A percentile compares a stretch with the other conserved stretches of the same genome.
Evolutionary conservation across 2,797 vertebrate genomes (phyloP).

Genomic region (Melanogrammus aeglefinus): DNA sequence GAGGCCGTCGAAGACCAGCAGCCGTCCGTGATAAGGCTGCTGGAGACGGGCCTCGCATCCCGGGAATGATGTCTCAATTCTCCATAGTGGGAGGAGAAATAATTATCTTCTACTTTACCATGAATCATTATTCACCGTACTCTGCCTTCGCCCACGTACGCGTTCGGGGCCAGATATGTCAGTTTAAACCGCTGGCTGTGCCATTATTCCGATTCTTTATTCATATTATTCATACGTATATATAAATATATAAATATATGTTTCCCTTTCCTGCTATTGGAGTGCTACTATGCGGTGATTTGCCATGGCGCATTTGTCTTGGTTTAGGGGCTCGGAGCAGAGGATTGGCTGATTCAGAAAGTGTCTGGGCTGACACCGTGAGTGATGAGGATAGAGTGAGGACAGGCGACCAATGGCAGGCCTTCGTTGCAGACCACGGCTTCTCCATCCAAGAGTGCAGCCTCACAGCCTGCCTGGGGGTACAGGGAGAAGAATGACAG

Average conservation of each 20-base stretch:
- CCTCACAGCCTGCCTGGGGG: neutral
- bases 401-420: neutral
- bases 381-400: conserved; percentile 53
- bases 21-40: conserved; percentile 2
- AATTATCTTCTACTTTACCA: conserved; percentile 54
- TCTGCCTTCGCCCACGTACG: conserved; percentile 34
- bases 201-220: conserved; percentile 43
- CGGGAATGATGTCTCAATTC: conserved; percentile 10
- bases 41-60: neutral
- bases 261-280: conserved; percentile 34
- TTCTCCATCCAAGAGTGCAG: neutral
- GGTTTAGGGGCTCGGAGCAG: conserved; percentile 37
- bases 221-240: conserved; percentile 23
- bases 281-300: conserved; percentile 40
- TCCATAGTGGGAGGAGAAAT: conserved; percentile 39
- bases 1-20: conserved; percentile 15
- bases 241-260: conserved; percentile 11
- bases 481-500: neutral
- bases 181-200: conserved; percentile 42
- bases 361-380: conserved; percentile 39
- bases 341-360: conserved; percentile 44
- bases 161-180: conserved; percentile 40
- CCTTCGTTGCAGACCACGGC: neutral
- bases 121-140: conserved; percentile 53
- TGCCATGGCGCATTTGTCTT: conserved; percentile 43